phyloP scores from a whole-genome alignment of 2,888 invertebrate genomes.

The Neoitamus cyanurus region DNA sequence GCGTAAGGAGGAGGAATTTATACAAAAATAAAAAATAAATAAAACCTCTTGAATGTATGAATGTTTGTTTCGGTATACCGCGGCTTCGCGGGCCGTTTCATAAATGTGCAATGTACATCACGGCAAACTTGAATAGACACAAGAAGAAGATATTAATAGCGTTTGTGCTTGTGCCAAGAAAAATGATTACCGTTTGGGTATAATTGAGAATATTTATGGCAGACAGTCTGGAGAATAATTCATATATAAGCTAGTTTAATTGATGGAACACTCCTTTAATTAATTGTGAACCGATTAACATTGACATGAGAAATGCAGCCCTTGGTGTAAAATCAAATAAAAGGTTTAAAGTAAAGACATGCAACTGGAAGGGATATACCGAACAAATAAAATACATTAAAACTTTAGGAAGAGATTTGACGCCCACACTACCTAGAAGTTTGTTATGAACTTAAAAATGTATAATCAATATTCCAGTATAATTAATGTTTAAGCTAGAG shows the following conservation, averaged over 20 bases:
- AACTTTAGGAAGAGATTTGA: too few species aligned
- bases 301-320: not conserved
- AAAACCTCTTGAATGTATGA: not conserved
- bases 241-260: not conserved
- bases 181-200: not conserved
- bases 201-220: slow-evolving; percentile 5
- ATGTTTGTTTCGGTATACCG: not conserved
- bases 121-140: not conserved
- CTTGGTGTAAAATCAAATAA: not conserved
- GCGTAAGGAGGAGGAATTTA: not conserved
- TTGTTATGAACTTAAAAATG: too few species aligned
- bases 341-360: not conserved
- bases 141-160: not conserved
- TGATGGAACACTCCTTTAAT: not conserved
- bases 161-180: not conserved
- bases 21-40: not conserved
- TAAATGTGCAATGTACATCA: not conserved
- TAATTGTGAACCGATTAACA: not conserved
- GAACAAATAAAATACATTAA: too few species aligned
- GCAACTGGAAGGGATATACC: not conserved
- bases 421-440: too few species aligned
- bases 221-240: not conserved
- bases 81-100: not conserved
- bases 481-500: too few species aligned
- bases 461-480: too few species aligned